These are phyloP conservation scores for Augochlorella aurata DNA, from an alignment of 2,888 invertebrate species.

Conservation along the genomic window DNA sequence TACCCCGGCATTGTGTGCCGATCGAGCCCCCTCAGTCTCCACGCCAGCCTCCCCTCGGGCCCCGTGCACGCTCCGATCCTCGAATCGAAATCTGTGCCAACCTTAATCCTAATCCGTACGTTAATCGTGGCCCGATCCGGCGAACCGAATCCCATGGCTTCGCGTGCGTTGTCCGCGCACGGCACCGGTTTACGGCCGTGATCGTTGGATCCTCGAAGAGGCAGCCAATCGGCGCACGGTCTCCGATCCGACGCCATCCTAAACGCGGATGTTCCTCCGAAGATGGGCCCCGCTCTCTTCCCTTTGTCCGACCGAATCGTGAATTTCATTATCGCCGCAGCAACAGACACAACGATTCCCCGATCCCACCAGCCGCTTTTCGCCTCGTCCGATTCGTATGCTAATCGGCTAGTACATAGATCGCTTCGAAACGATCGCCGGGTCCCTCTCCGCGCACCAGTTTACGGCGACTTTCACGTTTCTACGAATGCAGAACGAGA, in stretches of 20 bases:
- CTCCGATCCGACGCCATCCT: slow-evolving; percentile 10
- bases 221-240: slow-evolving; percentile 8
- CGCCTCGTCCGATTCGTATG: slow-evolving; percentile 31
- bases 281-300: slow-evolving; percentile 2
- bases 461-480: not conserved
- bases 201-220: slow-evolving; percentile 27
- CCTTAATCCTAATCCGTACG: slow-evolving; percentile 81
- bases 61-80: slow-evolving; percentile 57
- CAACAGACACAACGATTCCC: slow-evolving; percentile 14
- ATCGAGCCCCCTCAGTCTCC: not conserved
- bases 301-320: slow-evolving; percentile 53
- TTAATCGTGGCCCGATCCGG: slow-evolving; percentile 78
- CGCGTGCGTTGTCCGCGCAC: slow-evolving; percentile 1
- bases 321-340: slow-evolving; percentile 59
- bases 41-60: no score
- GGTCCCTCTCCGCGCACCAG: slow-evolving; percentile 1
- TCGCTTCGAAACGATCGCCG: slow-evolving; percentile 15
- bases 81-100: slow-evolving; percentile 69
- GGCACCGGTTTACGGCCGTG: slow-evolving; percentile 52
- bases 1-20: slow-evolving; percentile 54
- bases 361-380: not conserved
- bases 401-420: slow-evolving; percentile 8
- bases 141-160: slow-evolving; percentile 63
- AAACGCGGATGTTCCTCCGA: not conserved
- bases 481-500: not conserved